Evolutionary conservation across 2,888 invertebrate species (phyloP), one percentile per base, ranked within the genome.

Genomic region (Clepsis dumicolana): DNA sequence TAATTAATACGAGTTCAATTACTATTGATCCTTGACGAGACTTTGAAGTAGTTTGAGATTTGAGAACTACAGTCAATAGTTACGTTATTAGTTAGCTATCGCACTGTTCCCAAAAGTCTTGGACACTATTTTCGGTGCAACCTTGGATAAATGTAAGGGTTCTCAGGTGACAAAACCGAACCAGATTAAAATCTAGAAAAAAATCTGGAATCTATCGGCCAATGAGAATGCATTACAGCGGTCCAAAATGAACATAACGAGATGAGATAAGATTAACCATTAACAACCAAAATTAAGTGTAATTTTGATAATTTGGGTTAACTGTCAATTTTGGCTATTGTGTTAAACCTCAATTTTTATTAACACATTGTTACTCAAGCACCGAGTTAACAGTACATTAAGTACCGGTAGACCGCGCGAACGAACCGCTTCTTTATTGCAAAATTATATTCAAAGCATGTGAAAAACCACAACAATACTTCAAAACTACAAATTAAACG

Each of bases 401-500:
- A 41, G 24, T 52, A 25, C 25, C 52, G 29, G 53, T 29, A 27
- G 54, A 27, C 54, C 54, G 29, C 54, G 54, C n/a, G 25, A 12
- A 35, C 14, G n/a, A 14, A 56, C 32, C 21, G 56, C 7, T 5
- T 35, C 21, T 24, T 29, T 57, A 67, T 62, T 57, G 50, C 50
- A 41, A 67, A 63, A 67, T 48, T 54, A 21, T 62, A 62, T 56
- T 62, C 62, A 54, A 66, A 66, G 29, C 35, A 38, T 67, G 56
- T 53, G 66, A 67, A 67, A 50, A 63, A 63, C 62, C 62, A 18
- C 67, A 52, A 63, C 57, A 62, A 62, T 59, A 41, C 65, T 29
- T 50, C 62, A 57, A 62, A 57, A 29, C 62, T 50, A 50, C 56
- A 52, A 67, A 67, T 57, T 62, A 62, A 29, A 56, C 38, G 56